A percentile compares a stretch with the other conserved stretches of the same genome.
These are phyloP conservation scores for Syngnathus rostellatus DNA, from an alignment of 2,797 vertebrate species.

Conservation along the genomic window DNA sequence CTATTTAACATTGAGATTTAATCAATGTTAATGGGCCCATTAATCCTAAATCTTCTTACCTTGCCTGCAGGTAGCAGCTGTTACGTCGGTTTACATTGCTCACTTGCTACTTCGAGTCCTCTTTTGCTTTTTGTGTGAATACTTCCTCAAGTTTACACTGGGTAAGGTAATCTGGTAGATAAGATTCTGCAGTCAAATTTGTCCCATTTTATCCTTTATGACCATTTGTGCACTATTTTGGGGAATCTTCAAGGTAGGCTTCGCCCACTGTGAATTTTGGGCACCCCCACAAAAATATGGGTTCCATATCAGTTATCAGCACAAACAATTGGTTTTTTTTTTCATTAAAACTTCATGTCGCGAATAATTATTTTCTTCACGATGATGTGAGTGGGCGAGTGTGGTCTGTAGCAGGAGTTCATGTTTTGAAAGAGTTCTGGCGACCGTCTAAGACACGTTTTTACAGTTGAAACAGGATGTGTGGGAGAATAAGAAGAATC, in stretches of 20 bases:
- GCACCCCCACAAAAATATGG: too few relatives aligned
- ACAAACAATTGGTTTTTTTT: not conserved
- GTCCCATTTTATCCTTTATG: not conserved
- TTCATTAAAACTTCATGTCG: not conserved
- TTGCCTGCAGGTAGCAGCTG: not conserved
- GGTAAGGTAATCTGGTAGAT: not conserved
- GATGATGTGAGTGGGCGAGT: not conserved
- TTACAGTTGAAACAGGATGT: not conserved
- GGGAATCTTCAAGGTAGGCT: not conserved
- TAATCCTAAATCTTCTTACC: not conserved
- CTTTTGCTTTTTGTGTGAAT: not conserved
- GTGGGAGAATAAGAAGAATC: not conserved
- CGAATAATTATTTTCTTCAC: not conserved
- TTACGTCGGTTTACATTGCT: not conserved
- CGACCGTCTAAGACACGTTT: not conserved
- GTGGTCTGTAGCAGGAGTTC: not conserved
- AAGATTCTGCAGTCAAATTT: not conserved
- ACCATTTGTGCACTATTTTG: not conserved
- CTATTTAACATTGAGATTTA: not conserved
- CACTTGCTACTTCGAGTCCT: not conserved
- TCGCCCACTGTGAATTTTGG: too few relatives aligned
- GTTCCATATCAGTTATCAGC: not conserved
- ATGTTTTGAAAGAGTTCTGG: not conserved
- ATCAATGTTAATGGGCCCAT: not conserved
- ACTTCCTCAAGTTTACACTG: not conserved